Evolutionary conservation across 2,113 vertebrate species (phyloP), one percentile per base, ranked within the genome.

Genomic region (Python bivittatus): DNA sequence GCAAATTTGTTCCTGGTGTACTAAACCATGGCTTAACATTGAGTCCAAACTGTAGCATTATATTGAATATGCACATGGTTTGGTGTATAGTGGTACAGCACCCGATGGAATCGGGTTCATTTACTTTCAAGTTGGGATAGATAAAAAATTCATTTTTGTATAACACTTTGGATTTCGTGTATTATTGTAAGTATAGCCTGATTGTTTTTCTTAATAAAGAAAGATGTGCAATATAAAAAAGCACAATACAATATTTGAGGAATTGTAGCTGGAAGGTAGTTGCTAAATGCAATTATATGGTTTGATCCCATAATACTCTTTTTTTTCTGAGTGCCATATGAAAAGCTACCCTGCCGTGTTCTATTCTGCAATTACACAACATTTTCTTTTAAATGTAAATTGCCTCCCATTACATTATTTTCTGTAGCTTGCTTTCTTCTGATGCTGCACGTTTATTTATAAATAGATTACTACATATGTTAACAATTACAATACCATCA

Each of bases 401-500:
- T 95, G 13, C 1, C 91, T 9, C 60, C 95, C 83, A 91, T 95
- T 95, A 95, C 68, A 88, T 96, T 96, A 93, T 95, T 96, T 96
- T 93, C 42, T 56, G 53, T 95, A 53, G 2, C 38, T 96, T 96
- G 84, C 92, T 96, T 96, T 95, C 42, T 33, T 89, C 88, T 93
- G 89, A 93, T 96, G 85, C 38, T 88, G 22, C 92, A 90, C 94
- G 89, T 94, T 96, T 95, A 92, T 95, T 95, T 95, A 93, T 96
- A 95, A 96, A 93, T 53, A 93, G 91, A 94, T 88, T 95, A 79
- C 90, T 96, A 92, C 93, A 91, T 95, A 91, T 92, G 92, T 92
- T 93, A 91, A 93, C 93, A 96, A 94, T 97, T 96, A 94, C 57
- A 90, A 22, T 88, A 90, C 91, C 56, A 88, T 64, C 93, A 92